A percentile compares a stretch with the other conserved stretches of the same genome.
Conservation (phyloP, 1,140 invertebrate species). For the Prorops nasuta region DNA sequence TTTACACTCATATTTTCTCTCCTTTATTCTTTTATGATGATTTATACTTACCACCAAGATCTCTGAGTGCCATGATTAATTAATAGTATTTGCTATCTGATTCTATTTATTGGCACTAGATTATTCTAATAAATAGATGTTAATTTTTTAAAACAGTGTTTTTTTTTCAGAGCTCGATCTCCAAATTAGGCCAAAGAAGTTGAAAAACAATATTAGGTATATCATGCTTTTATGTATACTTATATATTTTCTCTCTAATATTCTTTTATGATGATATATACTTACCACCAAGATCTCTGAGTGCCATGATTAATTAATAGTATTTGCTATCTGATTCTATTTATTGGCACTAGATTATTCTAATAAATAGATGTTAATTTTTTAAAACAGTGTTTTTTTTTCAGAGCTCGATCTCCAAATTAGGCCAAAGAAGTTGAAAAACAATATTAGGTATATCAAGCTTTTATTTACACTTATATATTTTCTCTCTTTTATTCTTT, state of each 20-base stretch:
- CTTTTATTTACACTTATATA: constrained; percentile 1
- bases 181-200: neutral
- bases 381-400: neutral
- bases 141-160: neutral
- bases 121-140: neutral
- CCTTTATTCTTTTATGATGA: neutral
- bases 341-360: neutral
- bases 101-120: neutral
- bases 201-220: neutral
- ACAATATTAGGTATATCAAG: neutral
- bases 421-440: neutral
- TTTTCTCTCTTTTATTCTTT: neutral
- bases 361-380: constrained; percentile 4
- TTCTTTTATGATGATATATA: neutral
- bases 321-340: constrained; percentile 13
- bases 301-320: constrained; percentile 13
- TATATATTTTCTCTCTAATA: constrained; percentile 1
- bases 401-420: too few species aligned
- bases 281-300: constrained; percentile 21
- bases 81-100: constrained; percentile 14
- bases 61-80: constrained; percentile 19
- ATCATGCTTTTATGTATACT: neutral
- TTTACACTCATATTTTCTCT: neutral
- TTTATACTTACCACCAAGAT: constrained; percentile 16
- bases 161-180: neutral